Conservation (phyloP, 2,797 vertebrate species). For the Melanotaenia pygmaea region DNA sequence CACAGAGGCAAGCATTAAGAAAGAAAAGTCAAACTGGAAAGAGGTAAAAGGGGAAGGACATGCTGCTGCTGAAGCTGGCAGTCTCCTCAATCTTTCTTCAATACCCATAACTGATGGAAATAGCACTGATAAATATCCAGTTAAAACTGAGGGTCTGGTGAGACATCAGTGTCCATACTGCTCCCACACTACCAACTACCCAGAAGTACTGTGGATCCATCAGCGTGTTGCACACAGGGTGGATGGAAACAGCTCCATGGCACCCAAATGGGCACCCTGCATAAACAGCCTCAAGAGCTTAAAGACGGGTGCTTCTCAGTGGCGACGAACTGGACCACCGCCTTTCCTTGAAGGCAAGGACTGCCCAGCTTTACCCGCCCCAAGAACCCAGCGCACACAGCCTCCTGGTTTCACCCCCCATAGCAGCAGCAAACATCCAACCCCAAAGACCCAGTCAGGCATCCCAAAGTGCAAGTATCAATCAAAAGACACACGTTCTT, state of each 20-base stretch:
- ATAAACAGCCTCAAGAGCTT: conserved; percentile 81
- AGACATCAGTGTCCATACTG: conserved; percentile 93
- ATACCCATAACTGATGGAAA: conserved; percentile 45
- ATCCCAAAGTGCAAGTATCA: conserved; percentile 61
- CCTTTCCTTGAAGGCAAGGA: conserved; percentile 94
- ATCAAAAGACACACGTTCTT: conserved; percentile 56
- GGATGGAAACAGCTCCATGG: conserved; percentile 87
- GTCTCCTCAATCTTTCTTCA: conserved; percentile 79
- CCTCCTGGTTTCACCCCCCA: conserved; percentile 73
- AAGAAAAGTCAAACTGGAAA: conserved; percentile 37
- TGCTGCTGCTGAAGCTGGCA: conserved; percentile 38
- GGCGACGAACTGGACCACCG: conserved; percentile 93
- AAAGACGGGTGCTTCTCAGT: conserved; percentile 83
- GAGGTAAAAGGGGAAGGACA: conserved; percentile 62
- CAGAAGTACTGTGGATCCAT: conserved; percentile 98
- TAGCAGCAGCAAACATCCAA: conserved; percentile 59
- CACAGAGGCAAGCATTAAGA: conserved; percentile 54
- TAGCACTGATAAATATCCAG: conserved; percentile 1
- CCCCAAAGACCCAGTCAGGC: conserved; percentile 58
- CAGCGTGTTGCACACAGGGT: conserved; percentile 93
- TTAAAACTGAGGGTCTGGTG: conserved; percentile 83
- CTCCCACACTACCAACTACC: conserved; percentile 90
- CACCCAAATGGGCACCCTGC: conserved; percentile 91
- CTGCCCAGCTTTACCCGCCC: conserved; percentile 88
- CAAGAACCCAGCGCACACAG: conserved; percentile 88